A percentile compares a stretch with the other conserved stretches of the same genome.
Evolutionary conservation across 2,113 vertebrate genomes (phyloP).

Genomic region (Chaetodon trifascialis): DNA sequence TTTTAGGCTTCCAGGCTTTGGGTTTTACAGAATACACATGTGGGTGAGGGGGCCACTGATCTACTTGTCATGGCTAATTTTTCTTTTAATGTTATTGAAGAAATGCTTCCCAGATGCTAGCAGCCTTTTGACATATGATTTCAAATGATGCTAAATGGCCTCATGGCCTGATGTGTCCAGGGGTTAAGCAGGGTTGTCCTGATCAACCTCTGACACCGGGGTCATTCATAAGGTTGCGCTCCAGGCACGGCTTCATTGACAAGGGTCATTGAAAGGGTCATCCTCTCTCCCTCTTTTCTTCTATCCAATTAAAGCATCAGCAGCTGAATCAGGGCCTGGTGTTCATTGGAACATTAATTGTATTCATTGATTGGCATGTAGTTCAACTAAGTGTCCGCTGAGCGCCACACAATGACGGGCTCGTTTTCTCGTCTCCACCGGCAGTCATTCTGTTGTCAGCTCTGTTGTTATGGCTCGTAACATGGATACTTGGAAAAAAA

Average conservation of each 20-base stretch:
- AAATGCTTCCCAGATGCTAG: constrained; percentile 72
- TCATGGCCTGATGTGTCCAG: constrained; percentile 72
- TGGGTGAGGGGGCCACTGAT: constrained; percentile 23
- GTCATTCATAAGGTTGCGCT: constrained; percentile 78
- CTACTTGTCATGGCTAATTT: constrained; percentile 39
- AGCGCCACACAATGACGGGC: constrained; percentile 45
- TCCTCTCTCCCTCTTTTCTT: constrained; percentile 67
- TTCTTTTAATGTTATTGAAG: constrained; percentile 36
- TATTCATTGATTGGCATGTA: constrained; percentile 69
- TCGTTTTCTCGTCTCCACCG: constrained; percentile 52
- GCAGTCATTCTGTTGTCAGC: constrained; percentile 44
- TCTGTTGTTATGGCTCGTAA: constrained; percentile 38
- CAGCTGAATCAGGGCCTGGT: constrained; percentile 63
- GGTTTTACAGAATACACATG: constrained; percentile 20
- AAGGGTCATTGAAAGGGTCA: constrained; percentile 79
- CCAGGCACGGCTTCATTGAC: constrained; percentile 68
- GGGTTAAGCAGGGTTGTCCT: constrained; percentile 81
- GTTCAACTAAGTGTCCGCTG: constrained; percentile 57
- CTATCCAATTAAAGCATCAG: constrained; percentile 75
- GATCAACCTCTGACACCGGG: constrained; percentile 83
- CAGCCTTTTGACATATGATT: constrained; percentile 70
- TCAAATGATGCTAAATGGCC: constrained; percentile 79
- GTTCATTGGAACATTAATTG: constrained; percentile 74
- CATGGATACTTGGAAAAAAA: constrained; percentile 18
- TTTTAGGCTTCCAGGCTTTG: constrained; percentile 4